These are phyloP conservation scores for Lasioglossum marginatum DNA, from an alignment of 2,888 invertebrate species.

Conservation along the genomic window DNA sequence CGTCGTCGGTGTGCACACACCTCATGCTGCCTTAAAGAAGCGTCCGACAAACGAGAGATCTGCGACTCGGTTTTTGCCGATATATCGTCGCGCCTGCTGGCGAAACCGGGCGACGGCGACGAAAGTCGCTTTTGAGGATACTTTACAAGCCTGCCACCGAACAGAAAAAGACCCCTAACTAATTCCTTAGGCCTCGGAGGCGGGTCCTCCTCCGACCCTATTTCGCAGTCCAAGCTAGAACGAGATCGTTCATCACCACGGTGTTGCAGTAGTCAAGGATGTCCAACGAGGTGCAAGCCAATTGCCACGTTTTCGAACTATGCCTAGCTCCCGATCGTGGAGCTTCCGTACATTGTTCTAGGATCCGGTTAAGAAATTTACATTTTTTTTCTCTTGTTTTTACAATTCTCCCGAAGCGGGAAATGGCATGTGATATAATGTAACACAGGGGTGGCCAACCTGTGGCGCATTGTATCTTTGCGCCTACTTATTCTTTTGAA, in stretches of 20 bases:
- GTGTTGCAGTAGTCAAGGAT: conserved; percentile 65
- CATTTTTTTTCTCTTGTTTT: neutral
- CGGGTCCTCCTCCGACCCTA: neutral
- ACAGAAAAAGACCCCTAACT: neutral
- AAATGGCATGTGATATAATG: neutral
- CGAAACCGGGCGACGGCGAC: neutral
- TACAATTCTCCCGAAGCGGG: neutral
- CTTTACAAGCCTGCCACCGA: neutral
- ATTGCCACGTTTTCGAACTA: conserved; percentile 62
- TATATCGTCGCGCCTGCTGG: neutral
- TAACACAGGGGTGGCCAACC: too few species aligned
- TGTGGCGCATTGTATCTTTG: too few species aligned
- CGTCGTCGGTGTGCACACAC: conserved; percentile 23
- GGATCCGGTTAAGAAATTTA: neutral
- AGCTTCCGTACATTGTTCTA: neutral
- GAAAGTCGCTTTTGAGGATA: neutral
- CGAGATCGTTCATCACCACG: neutral
- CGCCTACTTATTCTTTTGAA: too few species aligned
- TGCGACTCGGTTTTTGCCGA: conserved; percentile 14
- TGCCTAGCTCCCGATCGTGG: neutral
- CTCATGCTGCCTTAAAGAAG: conserved; percentile 43
- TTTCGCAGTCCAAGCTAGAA: neutral
- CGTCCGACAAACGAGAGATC: neutral
- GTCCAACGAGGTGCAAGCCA: conserved; percentile 62
- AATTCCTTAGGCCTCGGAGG: neutral